phyloP scores from a whole-genome alignment of 64 coral and sea anemone species.

The Catalaphyllia jardinei region DNA sequence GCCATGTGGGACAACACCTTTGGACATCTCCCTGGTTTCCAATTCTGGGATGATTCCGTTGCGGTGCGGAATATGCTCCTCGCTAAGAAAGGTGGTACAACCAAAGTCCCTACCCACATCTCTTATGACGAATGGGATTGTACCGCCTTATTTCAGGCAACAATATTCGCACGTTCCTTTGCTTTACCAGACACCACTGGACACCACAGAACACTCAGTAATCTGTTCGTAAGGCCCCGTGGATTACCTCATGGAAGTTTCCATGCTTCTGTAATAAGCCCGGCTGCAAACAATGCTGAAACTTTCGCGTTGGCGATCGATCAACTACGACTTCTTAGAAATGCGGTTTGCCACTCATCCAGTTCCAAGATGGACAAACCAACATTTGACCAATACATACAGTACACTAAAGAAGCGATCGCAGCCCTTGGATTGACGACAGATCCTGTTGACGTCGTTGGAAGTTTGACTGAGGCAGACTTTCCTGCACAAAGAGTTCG shows the following conservation, averaged over 20 bases:
- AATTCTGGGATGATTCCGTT: conserved; percentile 19
- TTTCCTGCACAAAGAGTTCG: not conserved
- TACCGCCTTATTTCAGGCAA: conserved; percentile 13
- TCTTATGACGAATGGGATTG: conserved; percentile 31
- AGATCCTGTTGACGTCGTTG: conserved; percentile 1
- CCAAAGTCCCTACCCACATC: not conserved
- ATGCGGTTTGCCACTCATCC: not conserved
- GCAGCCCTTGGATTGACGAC: not conserved
- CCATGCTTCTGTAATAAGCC: conserved; percentile 7
- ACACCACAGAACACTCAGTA: not conserved
- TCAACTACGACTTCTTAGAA: conserved; percentile 14
- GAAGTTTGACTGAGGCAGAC: not conserved
- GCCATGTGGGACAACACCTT: conserved; percentile 12
- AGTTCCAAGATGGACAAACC: not conserved
- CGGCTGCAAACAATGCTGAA: not conserved
- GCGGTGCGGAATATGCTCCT: not conserved
- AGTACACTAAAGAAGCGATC: not conserved
- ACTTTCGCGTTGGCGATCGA: conserved; percentile 13
- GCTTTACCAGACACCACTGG: not conserved
- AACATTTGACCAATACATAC: not conserved
- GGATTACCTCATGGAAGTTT: conserved; percentile 1
- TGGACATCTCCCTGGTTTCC: not conserved
- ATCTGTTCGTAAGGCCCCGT: not conserved
- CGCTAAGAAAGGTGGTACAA: not conserved
- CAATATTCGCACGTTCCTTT: not conserved